These are phyloP conservation scores for Wiebesia pumilae DNA, from an alignment of 1,140 invertebrate species.

Conservation along the genomic window DNA sequence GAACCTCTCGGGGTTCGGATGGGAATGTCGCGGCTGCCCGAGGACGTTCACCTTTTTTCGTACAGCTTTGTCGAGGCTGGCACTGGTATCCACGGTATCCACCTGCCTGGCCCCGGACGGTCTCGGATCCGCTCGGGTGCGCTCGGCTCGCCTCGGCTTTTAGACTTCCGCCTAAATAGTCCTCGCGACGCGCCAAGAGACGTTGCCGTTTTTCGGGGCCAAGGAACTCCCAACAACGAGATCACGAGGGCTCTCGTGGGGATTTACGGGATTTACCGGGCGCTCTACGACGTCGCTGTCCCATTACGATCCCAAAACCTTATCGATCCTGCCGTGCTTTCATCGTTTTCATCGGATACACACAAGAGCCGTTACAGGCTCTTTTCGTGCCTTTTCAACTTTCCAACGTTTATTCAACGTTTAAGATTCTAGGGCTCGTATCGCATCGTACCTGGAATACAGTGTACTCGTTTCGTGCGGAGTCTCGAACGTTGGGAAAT, in stretches of 20 bases:
- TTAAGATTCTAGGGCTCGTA: too few species aligned
- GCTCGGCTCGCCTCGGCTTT: background rate
- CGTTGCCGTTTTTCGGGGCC: constrained; percentile 34
- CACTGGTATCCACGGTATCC: constrained; percentile 55
- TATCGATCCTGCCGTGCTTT: background rate
- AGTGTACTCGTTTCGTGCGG: too few species aligned
- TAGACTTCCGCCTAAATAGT: constrained; percentile 45
- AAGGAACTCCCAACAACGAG: constrained; percentile 19
- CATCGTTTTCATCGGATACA: too few species aligned
- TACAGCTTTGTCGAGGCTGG: constrained; percentile 62
- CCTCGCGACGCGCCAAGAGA: background rate
- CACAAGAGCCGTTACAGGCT: too few species aligned
- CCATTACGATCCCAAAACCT: background rate
- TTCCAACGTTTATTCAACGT: too few species aligned
- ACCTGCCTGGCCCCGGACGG: constrained; percentile 34
- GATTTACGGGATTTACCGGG: background rate
- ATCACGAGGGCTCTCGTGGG: background rate
- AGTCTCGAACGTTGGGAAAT: background rate
- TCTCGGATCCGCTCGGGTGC: background rate
- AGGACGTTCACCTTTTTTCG: constrained; percentile 75
- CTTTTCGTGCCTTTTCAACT: too few species aligned
- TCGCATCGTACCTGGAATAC: too few species aligned
- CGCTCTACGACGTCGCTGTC: too few species aligned
- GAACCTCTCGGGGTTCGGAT: constrained; percentile 56
- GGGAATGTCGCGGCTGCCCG: constrained; percentile 53